Base-by-base conservation (phyloP, 2,888 invertebrate genomes). In the Dastarcus helophoroides region DNA sequence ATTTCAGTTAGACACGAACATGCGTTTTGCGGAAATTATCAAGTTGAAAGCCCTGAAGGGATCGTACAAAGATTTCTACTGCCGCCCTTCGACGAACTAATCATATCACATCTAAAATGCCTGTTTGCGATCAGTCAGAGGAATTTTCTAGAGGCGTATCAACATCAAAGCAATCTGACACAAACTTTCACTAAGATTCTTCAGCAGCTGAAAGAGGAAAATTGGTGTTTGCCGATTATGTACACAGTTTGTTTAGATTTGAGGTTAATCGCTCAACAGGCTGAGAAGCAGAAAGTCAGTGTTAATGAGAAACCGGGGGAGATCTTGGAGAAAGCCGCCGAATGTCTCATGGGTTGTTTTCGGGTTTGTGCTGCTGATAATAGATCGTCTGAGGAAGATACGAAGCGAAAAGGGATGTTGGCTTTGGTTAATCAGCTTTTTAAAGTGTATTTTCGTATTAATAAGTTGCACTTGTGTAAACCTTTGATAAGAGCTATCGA, bases 401-500 rank as follows among this genome's bases (percentile, higher is more conserved):
- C 95, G 0, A 98, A 98, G 62, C 77, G 91, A 50, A 76, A 91
- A 64, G 97, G 95, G 33, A 95, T 98, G 90, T 64, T 98, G 45
- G 82, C 83, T 49, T 68, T 98, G 38, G 93, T 97, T 0, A 98
- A 98, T 65, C 97, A 98, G 59, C 69, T 98, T 3, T 86, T 98
- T 44, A 95, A 97, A 65, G 80, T 86, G n/a, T 63, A 63, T 43
- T 63, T 62, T 46, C 76, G 86, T 47, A 95, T 95, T 45, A 85
- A 85, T 54, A 84, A 86, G 53, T 60, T 89, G 10, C 86, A 89
- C 63, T 62, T 89, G 29, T 88, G 86, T 58, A 95, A 89, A 61
- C 97, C 98, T 0, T 66, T 98, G 21, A 93, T 97, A 43, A 72
- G 97, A 43, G 95, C 97, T 0, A 94, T 98, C 39, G 97, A 97